These are phyloP conservation scores for Abscondita cerata DNA, from an alignment of 2,888 invertebrate species.

Conservation along the genomic window DNA sequence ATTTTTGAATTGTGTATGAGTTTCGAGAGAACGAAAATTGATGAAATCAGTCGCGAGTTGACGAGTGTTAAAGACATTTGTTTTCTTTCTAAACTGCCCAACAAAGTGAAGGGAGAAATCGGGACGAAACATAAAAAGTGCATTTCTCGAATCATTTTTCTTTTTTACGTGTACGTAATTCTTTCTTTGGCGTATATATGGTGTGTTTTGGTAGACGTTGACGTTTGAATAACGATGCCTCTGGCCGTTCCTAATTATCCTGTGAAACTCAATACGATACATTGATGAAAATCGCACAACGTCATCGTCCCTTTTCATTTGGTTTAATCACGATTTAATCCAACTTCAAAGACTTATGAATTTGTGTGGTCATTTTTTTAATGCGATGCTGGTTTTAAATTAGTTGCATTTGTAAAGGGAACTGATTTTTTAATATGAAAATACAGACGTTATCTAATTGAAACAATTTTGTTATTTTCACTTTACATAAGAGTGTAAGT, in stretches of 20 bases:
- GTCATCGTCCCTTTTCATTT: constrained; percentile 1
- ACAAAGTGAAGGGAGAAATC: constrained; percentile 38
- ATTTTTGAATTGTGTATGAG: constrained; percentile 28
- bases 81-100: constrained; percentile 51
- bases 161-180: constrained; percentile 15
- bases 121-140: constrained; percentile 51
- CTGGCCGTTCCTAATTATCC: constrained; percentile 33
- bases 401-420: no score
- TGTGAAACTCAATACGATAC: constrained; percentile 29
- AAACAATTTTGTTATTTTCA: no score
- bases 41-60: constrained; percentile 34
- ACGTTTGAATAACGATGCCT: constrained; percentile 24
- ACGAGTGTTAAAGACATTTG: constrained; percentile 47
- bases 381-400: not conserved
- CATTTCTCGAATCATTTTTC: constrained; percentile 49
- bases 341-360: constrained; percentile 30
- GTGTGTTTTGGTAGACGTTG: constrained; percentile 15
- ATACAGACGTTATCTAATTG: no score
- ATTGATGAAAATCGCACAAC: constrained; percentile 20
- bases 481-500: no score
- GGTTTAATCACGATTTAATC: constrained; percentile 31
- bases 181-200: not conserved
- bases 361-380: constrained; percentile 19
- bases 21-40: not conserved
- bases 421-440: no score